Base-by-base conservation (phyloP, 2,113 vertebrate genomes). In the Climacteris rufus region DNA sequence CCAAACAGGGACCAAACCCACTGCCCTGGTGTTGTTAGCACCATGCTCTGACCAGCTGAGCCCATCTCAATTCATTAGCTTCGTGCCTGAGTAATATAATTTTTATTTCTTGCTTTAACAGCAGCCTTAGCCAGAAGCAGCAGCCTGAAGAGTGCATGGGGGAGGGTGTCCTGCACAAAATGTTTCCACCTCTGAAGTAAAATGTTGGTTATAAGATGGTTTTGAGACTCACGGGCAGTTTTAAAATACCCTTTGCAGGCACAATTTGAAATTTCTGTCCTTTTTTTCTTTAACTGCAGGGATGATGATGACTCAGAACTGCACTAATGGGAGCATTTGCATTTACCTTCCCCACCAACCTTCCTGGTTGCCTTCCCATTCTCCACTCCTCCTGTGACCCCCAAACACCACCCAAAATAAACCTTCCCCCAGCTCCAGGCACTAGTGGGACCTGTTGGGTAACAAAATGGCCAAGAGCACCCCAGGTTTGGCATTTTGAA, bases 51-150 rank as follows among this genome's bases (percentile, higher is more conserved):
- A 45, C 45, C 45, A 45, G 7, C 45, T 45, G 31, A 31, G 52
- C 37, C 44, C 35, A 22, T 31, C 31, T 44, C 37, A 97, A 89
- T 87, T 97, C 95, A 68, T 92, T 96, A 97, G 85, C 95, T 98
- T 98, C 98, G 98, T 98, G 98, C 97, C 98, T 98, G 97, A 97
- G 93, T 94, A 95, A 97, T 98, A 94, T 91, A 97, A 96, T 97
- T 98, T 98, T 98, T 98, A 98, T 98, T 98, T 98, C 97, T 97
- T 98, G 92, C 96, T 97, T 85, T 97, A 98, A 96, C 95, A 93
- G 89, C 92, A 68, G 93, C 92, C 90, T 97, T 69, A 95, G 97
- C 94, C 95, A 97, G 94, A 96, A 97, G 63, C 71, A 97, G 59
- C 68, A 79, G 83, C 69, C 71, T 50, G 52, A 93, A 85, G 77